A percentile compares a stretch with the other conserved stretches of the same genome.
Conservation (phyloP, 2,888 invertebrate species). For the Gerris lacustris region DNA sequence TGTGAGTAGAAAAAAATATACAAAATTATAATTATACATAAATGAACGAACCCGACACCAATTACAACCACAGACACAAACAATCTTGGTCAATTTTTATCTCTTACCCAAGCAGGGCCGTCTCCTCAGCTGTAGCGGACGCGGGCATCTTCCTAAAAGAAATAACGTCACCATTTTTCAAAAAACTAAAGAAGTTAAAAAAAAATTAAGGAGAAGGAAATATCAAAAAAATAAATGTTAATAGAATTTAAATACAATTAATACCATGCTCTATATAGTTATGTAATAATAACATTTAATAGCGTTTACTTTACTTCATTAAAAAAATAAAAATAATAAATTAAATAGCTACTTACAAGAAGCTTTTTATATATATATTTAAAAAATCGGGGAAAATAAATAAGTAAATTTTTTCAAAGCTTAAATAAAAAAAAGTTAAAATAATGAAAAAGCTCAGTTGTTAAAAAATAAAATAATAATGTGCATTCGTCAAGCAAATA, state of each 20-base stretch:
- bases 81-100: not conserved
- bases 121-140: conserved; percentile 64
- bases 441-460: too few relatives aligned
- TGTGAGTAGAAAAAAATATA: not conserved
- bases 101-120: conserved; percentile 78
- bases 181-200: not conserved
- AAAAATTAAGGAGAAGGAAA: conserved; percentile 1
- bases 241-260: not conserved
- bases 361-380: too few relatives aligned
- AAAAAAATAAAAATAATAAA: too few relatives aligned
- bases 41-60: not conserved
- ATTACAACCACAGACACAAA: not conserved
- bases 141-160: conserved; percentile 51
- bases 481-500: too few relatives aligned
- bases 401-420: too few relatives aligned
- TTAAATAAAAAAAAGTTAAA: too few relatives aligned
- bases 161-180: not conserved
- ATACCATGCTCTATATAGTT: too few relatives aligned
- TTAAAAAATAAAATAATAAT: too few relatives aligned
- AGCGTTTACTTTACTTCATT: too few relatives aligned
- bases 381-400: too few relatives aligned
- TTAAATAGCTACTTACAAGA: too few relatives aligned
- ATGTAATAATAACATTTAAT: too few relatives aligned
- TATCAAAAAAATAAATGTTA: not conserved
- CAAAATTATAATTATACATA: not conserved